These are phyloP conservation scores for Caenorhabditis sp. DNA, from an alignment of 2,888 invertebrate genomes.

Conservation along the genomic window DNA sequence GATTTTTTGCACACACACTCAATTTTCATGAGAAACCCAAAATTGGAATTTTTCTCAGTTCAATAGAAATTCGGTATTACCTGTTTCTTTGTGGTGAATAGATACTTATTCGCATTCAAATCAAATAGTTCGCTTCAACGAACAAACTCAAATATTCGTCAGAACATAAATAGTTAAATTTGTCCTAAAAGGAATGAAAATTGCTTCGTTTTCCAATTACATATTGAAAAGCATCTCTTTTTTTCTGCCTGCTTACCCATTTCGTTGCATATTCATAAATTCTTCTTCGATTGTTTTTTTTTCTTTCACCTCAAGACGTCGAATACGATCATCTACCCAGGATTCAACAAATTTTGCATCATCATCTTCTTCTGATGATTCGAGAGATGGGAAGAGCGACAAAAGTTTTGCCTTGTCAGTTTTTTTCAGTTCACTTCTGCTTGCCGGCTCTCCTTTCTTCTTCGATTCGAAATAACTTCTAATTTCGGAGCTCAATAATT, in stretches of 20 bases:
- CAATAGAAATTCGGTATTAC: no score
- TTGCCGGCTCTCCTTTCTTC: no score
- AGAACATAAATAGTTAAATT: no score
- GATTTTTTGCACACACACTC: no score
- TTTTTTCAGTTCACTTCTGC: background rate
- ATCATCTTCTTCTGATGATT: background rate
- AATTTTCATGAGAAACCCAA: no score
- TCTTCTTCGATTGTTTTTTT: background rate
- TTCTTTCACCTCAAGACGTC: background rate
- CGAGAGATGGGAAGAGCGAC: background rate
- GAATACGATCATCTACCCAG: conserved; percentile 1
- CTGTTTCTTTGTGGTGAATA: no score
- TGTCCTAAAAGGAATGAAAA: background rate
- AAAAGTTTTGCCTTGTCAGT: background rate
- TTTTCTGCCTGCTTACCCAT: background rate
- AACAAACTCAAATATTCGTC: no score
- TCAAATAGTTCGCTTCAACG: no score
- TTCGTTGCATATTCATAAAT: background rate
- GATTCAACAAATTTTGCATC: background rate
- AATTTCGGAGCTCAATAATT: background rate
- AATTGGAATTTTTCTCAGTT: no score
- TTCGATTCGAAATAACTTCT: no score
- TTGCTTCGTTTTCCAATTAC: background rate
- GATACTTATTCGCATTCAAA: no score
- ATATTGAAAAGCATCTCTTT: background rate